Conservation (phyloP, 2,113 vertebrate species). For the Natator depressus region DNA sequence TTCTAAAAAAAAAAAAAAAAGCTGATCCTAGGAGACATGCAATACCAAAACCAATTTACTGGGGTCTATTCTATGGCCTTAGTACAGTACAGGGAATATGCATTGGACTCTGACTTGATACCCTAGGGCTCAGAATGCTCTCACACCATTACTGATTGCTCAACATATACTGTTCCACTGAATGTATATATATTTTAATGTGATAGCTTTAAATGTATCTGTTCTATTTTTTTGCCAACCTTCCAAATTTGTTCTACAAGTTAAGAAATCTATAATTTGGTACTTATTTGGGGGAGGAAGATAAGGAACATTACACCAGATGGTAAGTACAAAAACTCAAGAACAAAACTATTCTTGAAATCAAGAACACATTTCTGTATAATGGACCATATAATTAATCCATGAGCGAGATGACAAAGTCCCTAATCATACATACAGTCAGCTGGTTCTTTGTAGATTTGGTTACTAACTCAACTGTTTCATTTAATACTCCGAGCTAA, state of each 20-base stretch:
- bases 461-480: constrained; percentile 79
- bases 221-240: neutral
- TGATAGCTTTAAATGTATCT: neutral
- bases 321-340: constrained; percentile 40
- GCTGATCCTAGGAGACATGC: neutral
- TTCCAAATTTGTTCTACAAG: neutral
- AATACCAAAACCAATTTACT: neutral
- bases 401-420: constrained; percentile 72
- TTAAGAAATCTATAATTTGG: constrained; percentile 27
- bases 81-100: neutral
- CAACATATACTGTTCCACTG: neutral
- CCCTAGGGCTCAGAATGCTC: neutral
- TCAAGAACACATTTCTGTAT: constrained; percentile 70
- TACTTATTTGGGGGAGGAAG: neutral
- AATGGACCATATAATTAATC: constrained; percentile 81
- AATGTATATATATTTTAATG: neutral
- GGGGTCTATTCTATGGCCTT: rapidly evolving
- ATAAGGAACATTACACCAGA: constrained; percentile 46
- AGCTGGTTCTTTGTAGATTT: constrained; percentile 73
- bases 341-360: constrained; percentile 52
- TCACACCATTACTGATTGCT: neutral
- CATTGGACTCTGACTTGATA: neutral
- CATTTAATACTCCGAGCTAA: constrained; percentile 78
- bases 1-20: neutral
- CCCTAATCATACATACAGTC: constrained; percentile 68